phyloP scores from a whole-genome alignment of 2,113 vertebrate genomes.

The Anhinga rufa region DNA sequence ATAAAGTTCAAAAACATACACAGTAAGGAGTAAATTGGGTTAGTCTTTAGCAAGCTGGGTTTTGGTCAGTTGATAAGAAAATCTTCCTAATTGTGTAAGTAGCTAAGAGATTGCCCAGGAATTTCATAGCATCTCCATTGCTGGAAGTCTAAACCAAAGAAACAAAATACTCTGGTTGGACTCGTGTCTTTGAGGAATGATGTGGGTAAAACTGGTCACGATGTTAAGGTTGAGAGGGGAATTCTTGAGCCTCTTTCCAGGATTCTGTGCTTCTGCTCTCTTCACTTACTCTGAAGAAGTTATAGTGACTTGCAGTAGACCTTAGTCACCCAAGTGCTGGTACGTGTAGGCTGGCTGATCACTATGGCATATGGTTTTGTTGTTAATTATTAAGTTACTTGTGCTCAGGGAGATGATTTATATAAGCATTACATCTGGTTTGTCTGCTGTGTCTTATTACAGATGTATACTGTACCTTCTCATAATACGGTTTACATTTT shows the following conservation, averaged over 20 bases:
- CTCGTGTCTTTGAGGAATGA: not conserved
- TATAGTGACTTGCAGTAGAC: not conserved
- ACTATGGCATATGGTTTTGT: not conserved
- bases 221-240: not conserved
- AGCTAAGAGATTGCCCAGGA: not conserved
- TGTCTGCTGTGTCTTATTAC: not conserved
- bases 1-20: not conserved
- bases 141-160: not conserved
- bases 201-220: not conserved
- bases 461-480: not conserved
- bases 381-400: not conserved
- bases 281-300: fast-evolving
- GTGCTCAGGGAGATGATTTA: not conserved
- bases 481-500: not conserved
- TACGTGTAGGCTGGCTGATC: not conserved
- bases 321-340: not conserved
- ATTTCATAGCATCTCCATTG: not conserved
- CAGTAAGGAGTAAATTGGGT: not conserved
- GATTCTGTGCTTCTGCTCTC: not conserved
- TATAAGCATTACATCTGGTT: not conserved
- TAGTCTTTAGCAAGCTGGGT: not conserved
- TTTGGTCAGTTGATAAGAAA: not conserved
- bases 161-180: not conserved
- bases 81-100: not conserved
- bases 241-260: not conserved